Evolutionary conservation across 2,888 invertebrate species (phyloP), one percentile per base, ranked within the genome.

Genomic region (Cetonia aurata): DNA sequence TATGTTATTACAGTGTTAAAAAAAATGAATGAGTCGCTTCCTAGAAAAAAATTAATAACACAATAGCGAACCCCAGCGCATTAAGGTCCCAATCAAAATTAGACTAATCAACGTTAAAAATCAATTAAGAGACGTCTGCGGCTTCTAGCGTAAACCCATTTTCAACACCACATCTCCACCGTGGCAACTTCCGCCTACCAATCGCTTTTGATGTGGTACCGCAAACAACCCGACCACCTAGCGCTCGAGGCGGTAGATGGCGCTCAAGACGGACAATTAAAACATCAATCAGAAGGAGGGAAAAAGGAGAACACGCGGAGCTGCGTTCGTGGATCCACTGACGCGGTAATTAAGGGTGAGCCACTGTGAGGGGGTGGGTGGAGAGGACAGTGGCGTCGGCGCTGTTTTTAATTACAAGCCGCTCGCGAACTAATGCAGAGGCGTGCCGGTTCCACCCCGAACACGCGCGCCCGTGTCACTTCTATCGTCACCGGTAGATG

Each of bases 391-490:
- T 73, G 73, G 73, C 73, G 62, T 50, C 62, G 73, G 76, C 73
- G 71, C 71, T 71, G 60, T 60, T 41, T 67, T 73, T 77, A 77
- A 76, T 77, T 76, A 77, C 73, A 75, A 75, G 75, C 72, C 73
- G 74, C 72, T 67, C 65, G 71, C 67, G 71, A 72, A 57, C 74
- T 74, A 75, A 75, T 75, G 76, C 76, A 76, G 74, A 73, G 76
- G 78, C 75, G 76, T 74, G 72, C 65, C 71, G 60, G 68, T 67
- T 55, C 71, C 72, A 72, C 72, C 74, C 75, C 74, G 72, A 67
- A 72, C 75, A 75, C 76, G 75, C 77, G 74, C 76, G 71, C 75
- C 69, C 69, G 73, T 75, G 75, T 74, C 76, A 74, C 73, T 73
- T 69, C 70, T 48, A 50, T 12, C 52, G 48, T 56, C 41, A 59